phyloP scores from a whole-genome alignment of 2,113 vertebrate genomes.

The Numenius arquata region DNA sequence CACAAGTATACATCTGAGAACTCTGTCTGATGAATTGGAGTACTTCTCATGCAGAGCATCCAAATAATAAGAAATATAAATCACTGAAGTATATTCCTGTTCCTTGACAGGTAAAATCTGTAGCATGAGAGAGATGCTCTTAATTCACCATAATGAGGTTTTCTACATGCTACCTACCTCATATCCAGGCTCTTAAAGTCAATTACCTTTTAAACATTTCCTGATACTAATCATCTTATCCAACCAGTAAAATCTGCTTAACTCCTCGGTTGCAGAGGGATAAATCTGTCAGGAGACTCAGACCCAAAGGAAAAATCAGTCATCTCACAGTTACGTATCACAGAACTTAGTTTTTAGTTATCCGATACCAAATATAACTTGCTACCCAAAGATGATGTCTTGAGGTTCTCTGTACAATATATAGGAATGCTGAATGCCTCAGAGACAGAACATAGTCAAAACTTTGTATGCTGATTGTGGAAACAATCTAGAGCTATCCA shows the following conservation, averaged over 20 bases:
- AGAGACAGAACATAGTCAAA: not conserved
- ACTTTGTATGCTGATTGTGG: not conserved
- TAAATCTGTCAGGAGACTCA: not conserved
- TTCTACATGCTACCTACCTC: not conserved
- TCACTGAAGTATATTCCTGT: not conserved
- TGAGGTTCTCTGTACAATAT: not conserved
- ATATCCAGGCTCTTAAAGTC: not conserved
- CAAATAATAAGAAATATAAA: conserved; percentile 41
- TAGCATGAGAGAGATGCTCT: not conserved
- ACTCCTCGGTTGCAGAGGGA: not conserved
- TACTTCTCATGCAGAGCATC: not conserved
- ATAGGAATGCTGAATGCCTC: not conserved
- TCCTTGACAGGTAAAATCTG: conserved; percentile 29
- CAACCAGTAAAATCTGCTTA: not conserved
- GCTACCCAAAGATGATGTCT: not conserved
- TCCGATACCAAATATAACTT: not conserved
- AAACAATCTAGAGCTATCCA: not conserved
- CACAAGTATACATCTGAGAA: not conserved
- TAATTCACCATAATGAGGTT: conserved; percentile 17
- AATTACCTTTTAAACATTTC: conserved; percentile 13
- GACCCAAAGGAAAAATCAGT: not conserved
- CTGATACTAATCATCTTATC: not conserved
- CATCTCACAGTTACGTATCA: not conserved
- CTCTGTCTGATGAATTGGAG: conserved; percentile 6
- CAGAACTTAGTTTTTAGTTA: not conserved